A percentile compares a stretch with the other conserved stretches of the same genome.
These are phyloP conservation scores for Zaprionus lachaisei DNA, from an alignment of 1,140 invertebrate genomes.

Conservation along the genomic window DNA sequence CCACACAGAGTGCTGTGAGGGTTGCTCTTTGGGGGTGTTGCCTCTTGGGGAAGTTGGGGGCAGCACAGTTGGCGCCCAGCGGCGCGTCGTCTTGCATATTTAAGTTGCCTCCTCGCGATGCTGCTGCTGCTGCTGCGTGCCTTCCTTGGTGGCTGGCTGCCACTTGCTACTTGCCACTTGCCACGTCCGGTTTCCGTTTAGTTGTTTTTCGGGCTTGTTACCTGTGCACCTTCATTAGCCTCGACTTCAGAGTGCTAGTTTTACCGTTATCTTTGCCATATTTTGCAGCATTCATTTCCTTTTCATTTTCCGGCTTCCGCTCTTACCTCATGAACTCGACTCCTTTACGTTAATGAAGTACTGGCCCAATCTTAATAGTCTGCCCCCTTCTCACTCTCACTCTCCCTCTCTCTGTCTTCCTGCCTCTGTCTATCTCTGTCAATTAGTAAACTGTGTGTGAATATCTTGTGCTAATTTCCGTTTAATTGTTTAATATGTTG, in stretches of 20 bases:
- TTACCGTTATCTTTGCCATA: constrained; percentile 26
- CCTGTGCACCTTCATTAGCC: constrained; percentile 68
- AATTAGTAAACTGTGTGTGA: constrained; percentile 64
- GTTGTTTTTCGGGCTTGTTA: constrained; percentile 51
- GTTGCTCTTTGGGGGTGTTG: constrained; percentile 8
- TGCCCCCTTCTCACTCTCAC: not conserved
- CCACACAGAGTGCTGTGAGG: not conserved
- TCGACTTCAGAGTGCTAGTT: not conserved
- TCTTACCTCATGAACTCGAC: constrained; percentile 35
- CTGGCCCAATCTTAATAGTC: not conserved
- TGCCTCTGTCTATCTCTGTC: not conserved
- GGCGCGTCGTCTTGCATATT: constrained; percentile 77
- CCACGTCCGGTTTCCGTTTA: constrained; percentile 61
- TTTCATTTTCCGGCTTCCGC: constrained; percentile 53
- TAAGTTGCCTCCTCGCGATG: constrained; percentile 52
- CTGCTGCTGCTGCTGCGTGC: not conserved
- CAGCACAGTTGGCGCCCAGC: constrained; percentile 72
- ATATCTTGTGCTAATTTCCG: constrained; percentile 81
- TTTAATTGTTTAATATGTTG: constrained; percentile 83
- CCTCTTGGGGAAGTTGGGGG: not conserved
- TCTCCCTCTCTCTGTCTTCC: not conserved
- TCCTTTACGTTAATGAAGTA: constrained; percentile 67
- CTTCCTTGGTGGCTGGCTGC: not conserved
- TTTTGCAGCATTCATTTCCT: constrained; percentile 71
- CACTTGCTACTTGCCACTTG: constrained; percentile 13